Base-by-base conservation (phyloP, 2,113 vertebrate species). In the Procapra przewalskii region DNA sequence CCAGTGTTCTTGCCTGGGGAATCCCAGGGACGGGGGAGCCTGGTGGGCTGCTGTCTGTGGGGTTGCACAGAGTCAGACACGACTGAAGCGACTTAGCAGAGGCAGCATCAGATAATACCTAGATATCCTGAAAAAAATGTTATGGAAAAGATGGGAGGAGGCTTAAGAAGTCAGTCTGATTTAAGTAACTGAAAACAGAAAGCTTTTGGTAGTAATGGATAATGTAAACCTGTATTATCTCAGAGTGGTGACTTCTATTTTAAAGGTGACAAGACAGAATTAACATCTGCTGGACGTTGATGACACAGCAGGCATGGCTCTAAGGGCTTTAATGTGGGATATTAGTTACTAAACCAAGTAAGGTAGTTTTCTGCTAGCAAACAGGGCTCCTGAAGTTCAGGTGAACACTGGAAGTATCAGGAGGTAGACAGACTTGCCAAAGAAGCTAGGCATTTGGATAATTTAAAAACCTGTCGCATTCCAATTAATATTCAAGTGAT, bases 121-220 rank as follows among this genome's bases (percentile, higher is more conserved):
- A 93, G 75, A 85, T 96, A 93, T 64, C 91, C 60, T 93, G 48
- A 7, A 25, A 96, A 62, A 64, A 91, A 64, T 71, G 67, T 54
- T 97, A 85, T 85, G 55, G 52, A 62, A 67, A 97, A 88, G 45
- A 88, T 21, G 54, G 9, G 48, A 62, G 54, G 31, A 81, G 23
- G 80, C 25, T 75, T 55, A 91, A 88, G 29, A 45, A 88, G 8
- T 19, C 79, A 71, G 17, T 90, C 62, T 86, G 81, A 43, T 33
- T 88, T 79, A 81, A 60, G n/a, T 80, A 85, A 84, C 43, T 29
- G 31, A 59, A 36, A 91, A 85, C 25, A 75, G 71, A 92, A 92
- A 95, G 90, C 31, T 81, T 79, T 33, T 75, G 57, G 67, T 40
- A 93, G 59, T 80, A 33, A 33, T 9, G 9, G 7, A 60, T 48